Base-by-base conservation (phyloP, 1,140 invertebrate species). In the Drosophila rhopaloa region DNA sequence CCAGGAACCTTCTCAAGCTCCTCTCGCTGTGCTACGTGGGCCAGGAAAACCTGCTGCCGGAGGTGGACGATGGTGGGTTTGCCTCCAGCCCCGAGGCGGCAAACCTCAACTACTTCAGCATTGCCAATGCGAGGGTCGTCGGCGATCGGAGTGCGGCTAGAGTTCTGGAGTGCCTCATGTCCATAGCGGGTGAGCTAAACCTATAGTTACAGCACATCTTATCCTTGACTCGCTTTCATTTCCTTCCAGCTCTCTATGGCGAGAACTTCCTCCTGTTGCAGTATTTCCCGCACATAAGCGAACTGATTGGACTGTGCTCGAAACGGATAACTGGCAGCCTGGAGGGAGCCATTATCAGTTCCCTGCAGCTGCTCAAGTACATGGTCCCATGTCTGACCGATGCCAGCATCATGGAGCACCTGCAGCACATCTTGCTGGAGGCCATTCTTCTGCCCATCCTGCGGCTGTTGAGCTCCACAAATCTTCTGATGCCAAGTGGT, bases 1-100 rank as follows among this genome's bases (percentile, higher is more conserved):
- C 98, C 0, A 94, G 97, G 43, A 99, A 99, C 94, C 93, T 99
- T 40, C 93, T 99, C 4, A 95, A 98, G 77, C 98, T 99, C 96
- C 93, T 99, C 11, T 97, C 97, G 0, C 93, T 99, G 0, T 99
- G 98, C 92, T 99, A 99, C 91, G 95, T 97, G 24, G 97, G 97
- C 0, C 95, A 95, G 80, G 96, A 97, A 68, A 97, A 97, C 92
- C 93, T 98, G 14, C 89, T 94, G 43, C 90, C 94, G 2, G 81
- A 91, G 48, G 6, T 62, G 13, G 81, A 89, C 2, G 57, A 67
- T 79, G 88, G 38, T 46, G 83, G 81, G 0, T 65, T 43, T 1
- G 41, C 37, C 13, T 38, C 51, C 3, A 55, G 79, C 1, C 47
- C 55, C 3, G 82, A 86, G 19, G 65, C 83, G n/a, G 62, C 61